A percentile compares a stretch with the other conserved stretches of the same genome.
phyloP scores from a whole-genome alignment of 2,797 vertebrate genomes.

The Euthynnus affinis region DNA sequence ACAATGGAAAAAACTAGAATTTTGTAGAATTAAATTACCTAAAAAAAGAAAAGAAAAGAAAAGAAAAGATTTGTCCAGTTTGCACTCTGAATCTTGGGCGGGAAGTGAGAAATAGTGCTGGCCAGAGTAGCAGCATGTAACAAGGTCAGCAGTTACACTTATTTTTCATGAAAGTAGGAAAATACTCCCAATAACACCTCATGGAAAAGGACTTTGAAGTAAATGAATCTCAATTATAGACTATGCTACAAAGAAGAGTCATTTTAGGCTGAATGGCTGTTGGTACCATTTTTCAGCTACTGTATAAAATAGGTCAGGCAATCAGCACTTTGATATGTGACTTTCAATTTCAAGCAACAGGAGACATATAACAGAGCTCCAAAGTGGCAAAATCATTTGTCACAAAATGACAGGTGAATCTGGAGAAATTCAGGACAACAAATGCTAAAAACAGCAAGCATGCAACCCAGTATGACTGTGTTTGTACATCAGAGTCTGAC shows the following conservation, averaged over 20 bases:
- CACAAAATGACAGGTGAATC: no score
- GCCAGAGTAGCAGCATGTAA: not conserved
- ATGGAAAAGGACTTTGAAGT: slow-evolving; percentile 12
- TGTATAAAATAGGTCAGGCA: not conserved
- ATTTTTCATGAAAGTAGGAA: no score
- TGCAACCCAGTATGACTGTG: not conserved
- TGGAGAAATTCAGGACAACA: no score
- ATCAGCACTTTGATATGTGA: not conserved
- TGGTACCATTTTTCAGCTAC: not conserved
- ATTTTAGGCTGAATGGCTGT: slow-evolving; percentile 2
- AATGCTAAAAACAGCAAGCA: not conserved
- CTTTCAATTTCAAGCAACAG: not conserved
- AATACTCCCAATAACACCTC: not conserved
- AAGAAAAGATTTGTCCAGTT: not conserved
- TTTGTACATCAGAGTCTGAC: not conserved
- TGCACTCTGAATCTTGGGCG: not conserved
- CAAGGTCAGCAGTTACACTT: not conserved
- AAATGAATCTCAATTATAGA: slow-evolving; percentile 3
- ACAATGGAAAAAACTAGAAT: no score
- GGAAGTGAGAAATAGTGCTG: no score
- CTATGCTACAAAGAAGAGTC: not conserved
- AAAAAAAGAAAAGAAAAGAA: no score
- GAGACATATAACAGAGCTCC: not conserved
- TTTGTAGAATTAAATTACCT: not conserved
- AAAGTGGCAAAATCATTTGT: not conserved